Conservation (phyloP, 2,113 vertebrate species). For the Carassius auratus region DNA sequence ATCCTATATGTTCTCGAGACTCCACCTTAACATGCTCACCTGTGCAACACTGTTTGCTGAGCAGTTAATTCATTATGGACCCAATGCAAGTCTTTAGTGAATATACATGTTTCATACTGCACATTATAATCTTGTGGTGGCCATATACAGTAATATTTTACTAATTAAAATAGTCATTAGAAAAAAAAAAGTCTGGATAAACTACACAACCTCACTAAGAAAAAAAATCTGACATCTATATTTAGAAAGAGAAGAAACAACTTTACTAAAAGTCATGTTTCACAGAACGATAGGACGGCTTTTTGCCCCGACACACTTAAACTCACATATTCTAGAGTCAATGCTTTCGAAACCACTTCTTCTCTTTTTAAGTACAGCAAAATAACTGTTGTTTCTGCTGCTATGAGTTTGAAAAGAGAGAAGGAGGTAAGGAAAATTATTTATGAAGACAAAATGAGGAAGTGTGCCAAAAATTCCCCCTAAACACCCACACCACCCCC, state of each 20-base stretch:
- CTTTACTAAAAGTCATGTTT: background rate
- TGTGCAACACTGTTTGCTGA: constrained; percentile 67
- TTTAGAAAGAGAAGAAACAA: constrained; percentile 19
- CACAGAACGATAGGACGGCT: background rate
- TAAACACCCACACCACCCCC: constrained; percentile 1
- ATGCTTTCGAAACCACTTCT: background rate
- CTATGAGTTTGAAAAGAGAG: constrained; percentile 26
- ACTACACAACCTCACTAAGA: background rate
- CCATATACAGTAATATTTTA: too few relatives aligned
- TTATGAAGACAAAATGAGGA: constrained; percentile 46
- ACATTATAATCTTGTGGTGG: background rate
- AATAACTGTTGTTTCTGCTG: constrained; percentile 2
- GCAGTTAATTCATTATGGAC: constrained; percentile 76
- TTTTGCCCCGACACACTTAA: background rate
- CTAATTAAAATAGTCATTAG: too few relatives aligned
- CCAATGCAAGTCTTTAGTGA: background rate
- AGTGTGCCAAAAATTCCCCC: constrained; percentile 29
- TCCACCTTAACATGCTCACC: constrained; percentile 24
- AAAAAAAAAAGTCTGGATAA: background rate
- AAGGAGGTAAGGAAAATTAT: constrained; percentile 29
- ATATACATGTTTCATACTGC: background rate
- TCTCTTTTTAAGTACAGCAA: constrained; percentile 13
- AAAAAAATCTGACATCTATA: background rate
- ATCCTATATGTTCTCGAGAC: background rate
- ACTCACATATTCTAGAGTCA: background rate